Evolutionary conservation across 2,113 vertebrate species (phyloP).

Genomic region (Bubo scandiacus): DNA sequence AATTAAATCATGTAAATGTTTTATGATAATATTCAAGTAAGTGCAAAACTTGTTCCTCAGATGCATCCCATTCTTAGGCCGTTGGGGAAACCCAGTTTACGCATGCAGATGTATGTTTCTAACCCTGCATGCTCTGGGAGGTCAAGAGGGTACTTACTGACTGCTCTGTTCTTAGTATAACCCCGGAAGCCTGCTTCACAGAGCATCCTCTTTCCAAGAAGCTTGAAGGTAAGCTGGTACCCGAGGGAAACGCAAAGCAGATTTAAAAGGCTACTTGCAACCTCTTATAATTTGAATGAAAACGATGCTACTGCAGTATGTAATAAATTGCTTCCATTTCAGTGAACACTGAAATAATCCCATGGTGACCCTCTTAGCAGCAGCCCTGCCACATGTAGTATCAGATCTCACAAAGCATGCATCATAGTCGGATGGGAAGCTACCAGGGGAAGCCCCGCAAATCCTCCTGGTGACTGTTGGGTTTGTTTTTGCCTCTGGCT

Average conservation of each 20-base stretch:
- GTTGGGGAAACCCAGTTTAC: constrained; percentile 12
- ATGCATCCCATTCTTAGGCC: not conserved
- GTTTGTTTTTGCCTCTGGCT: constrained; percentile 67
- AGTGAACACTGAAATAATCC: constrained; percentile 58
- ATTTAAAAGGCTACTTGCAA: constrained; percentile 59
- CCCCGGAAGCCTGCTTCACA: not conserved
- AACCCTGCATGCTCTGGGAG: constrained; percentile 6
- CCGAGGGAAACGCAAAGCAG: constrained; percentile 38
- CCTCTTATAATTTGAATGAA: constrained; percentile 48
- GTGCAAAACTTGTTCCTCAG: constrained; percentile 17
- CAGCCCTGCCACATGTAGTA: constrained; percentile 51
- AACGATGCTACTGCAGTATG: not conserved
- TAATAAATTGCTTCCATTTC: constrained; percentile 68
- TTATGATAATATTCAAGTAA: constrained; percentile 47
- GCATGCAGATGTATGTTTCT: not conserved
- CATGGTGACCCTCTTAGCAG: constrained; percentile 36
- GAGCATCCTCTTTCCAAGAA: constrained; percentile 21
- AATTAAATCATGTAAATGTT: constrained; percentile 64
- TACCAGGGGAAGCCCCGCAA: constrained; percentile 55
- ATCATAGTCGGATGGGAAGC: constrained; percentile 1
- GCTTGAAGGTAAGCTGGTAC: constrained; percentile 50
- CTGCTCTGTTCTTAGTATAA: constrained; percentile 8
- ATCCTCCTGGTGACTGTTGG: constrained; percentile 21
- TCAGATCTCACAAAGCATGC: constrained; percentile 54
- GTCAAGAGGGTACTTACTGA: not conserved